Evolutionary conservation across 2,888 invertebrate genomes (phyloP).

Genomic region (Molorchus minor): DNA sequence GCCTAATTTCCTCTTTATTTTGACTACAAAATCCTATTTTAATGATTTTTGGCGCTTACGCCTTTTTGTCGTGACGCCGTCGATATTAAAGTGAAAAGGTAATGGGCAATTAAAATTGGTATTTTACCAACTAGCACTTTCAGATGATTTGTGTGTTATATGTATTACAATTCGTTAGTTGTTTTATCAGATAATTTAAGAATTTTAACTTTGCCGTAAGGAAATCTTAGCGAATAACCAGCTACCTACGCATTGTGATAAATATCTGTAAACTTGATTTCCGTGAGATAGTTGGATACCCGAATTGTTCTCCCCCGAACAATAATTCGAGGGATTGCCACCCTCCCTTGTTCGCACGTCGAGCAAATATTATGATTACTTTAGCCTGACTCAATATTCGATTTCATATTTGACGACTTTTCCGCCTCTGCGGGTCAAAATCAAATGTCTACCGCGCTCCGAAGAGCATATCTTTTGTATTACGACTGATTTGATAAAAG

Average conservation of each 20-base stretch:
- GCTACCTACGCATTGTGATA: slow-evolving; percentile 5
- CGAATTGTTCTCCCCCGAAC: slow-evolving; percentile 1
- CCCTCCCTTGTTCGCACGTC: slow-evolving; percentile 54
- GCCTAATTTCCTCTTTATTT: no score
- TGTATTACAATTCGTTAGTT: no score
- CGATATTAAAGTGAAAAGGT: no score
- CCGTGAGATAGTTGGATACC: neutral
- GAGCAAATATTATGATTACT: slow-evolving; percentile 61
- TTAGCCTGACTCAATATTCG: slow-evolving; percentile 58
- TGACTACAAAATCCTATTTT: no score
- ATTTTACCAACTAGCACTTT: no score
- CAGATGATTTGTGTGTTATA: no score
- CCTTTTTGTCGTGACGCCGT: no score
- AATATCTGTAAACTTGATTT: slow-evolving; percentile 22
- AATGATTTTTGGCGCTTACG: no score
- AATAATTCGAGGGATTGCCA: slow-evolving; percentile 32
- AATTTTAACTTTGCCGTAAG: no score
- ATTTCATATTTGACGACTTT: slow-evolving; percentile 58
- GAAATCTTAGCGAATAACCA: no score
- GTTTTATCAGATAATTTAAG: no score
- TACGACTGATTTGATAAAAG: slow-evolving; percentile 50
- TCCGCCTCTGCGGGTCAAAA: slow-evolving; percentile 46
- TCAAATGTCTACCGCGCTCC: slow-evolving; percentile 47
- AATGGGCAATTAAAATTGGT: no score
- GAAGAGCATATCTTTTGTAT: slow-evolving; percentile 49